A percentile compares a stretch with the other conserved stretches of the same genome.
phyloP scores from a whole-genome alignment of 2,113 vertebrate genomes.

The Meles meles region DNA sequence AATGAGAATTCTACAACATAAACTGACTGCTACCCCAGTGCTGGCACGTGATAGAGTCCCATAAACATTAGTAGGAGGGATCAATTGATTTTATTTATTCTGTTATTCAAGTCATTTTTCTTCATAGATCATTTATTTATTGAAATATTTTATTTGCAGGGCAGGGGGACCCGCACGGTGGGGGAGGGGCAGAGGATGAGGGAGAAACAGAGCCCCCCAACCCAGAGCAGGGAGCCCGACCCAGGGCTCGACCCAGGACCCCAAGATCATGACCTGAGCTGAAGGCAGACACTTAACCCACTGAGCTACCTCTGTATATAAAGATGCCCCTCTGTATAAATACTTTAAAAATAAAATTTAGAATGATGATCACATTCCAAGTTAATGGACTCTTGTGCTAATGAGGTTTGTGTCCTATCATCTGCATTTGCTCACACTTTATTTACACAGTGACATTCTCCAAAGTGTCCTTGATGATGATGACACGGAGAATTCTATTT shows the following conservation, averaged over 20 bases:
- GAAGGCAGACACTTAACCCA: no score
- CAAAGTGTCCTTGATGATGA: background rate
- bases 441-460: background rate
- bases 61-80: background rate
- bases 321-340: background rate
- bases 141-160: no score
- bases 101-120: background rate
- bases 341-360: conserved; percentile 21
- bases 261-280: no score
- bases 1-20: conserved; percentile 22
- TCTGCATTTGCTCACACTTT: background rate
- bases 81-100: background rate
- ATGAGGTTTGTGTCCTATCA: background rate
- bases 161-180: no score
- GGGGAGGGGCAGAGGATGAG: background rate
- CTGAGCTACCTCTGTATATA: no score
- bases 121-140: background rate
- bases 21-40: background rate
- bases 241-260: no score
- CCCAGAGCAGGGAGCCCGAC: no score
- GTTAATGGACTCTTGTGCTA: conserved; percentile 1
- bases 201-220: background rate
- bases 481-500: background rate
- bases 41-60: background rate
- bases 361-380: background rate